These are phyloP conservation scores for Ernsta delagoae DNA, from an alignment of 2,888 invertebrate genomes.

Conservation along the genomic window DNA sequence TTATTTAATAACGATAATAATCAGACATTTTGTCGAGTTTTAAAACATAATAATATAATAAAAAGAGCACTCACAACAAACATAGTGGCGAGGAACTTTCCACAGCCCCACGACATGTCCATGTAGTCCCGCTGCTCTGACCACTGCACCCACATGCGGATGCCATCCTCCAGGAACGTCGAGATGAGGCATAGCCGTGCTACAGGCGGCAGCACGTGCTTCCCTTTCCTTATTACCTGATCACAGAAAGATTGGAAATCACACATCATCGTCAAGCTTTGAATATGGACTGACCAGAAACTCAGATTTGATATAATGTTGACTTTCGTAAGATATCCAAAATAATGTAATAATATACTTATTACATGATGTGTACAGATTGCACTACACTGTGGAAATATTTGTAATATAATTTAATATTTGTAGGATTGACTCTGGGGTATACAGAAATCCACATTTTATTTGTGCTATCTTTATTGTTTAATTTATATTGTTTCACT, in stretches of 20 bases:
- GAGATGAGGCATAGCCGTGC: slow-evolving; percentile 98
- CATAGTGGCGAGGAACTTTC: slow-evolving; percentile 95
- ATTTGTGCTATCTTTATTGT: too few relatives aligned
- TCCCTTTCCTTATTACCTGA: slow-evolving; percentile 96
- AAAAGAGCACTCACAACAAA: slow-evolving; percentile 90
- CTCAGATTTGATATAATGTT: not conserved
- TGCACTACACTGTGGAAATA: not conserved
- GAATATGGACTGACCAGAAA: not conserved
- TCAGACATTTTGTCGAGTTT: too few relatives aligned
- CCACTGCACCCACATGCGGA: slow-evolving; percentile 99
- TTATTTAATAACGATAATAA: too few relatives aligned
- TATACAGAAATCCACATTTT: too few relatives aligned
- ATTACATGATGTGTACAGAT: not conserved
- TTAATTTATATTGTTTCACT: too few relatives aligned
- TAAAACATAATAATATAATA: not conserved
- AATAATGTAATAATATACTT: not conserved
- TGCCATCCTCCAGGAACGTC: slow-evolving; percentile 99
- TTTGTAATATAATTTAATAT: too few relatives aligned
- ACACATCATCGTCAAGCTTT: not conserved
- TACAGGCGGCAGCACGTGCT: slow-evolving; percentile 96
- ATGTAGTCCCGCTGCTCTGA: slow-evolving; percentile 98
- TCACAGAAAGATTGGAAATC: not conserved
- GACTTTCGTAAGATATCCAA: not conserved
- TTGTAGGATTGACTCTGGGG: too few relatives aligned
- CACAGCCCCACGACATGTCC: slow-evolving; percentile 99